Percentiles rank a stretch among this genome's conserved stretches.
Evolutionary conservation across 2,797 vertebrate species (phyloP).

Genomic region (Rhincodon typus): DNA sequence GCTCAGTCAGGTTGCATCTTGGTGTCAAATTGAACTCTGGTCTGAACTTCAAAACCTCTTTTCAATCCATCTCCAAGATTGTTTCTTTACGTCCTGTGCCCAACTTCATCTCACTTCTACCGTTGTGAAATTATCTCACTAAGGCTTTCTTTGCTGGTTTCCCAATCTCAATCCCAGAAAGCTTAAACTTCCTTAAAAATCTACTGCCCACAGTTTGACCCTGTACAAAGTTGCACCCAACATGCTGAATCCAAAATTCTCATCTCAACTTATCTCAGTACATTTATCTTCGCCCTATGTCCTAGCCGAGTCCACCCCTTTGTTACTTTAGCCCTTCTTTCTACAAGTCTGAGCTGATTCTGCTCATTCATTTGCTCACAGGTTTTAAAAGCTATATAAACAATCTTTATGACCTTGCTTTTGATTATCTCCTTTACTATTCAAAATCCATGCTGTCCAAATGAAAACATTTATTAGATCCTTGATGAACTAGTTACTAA

Average conservation of each 20-base stretch:
- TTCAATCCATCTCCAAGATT: not conserved
- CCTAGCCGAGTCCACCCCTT: not conserved
- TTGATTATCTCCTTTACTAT: not conserved
- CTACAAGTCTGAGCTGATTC: not conserved
- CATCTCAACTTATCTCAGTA: not conserved
- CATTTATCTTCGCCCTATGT: not conserved
- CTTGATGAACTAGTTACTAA: not conserved
- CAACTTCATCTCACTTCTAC: not conserved
- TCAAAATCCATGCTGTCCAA: not conserved
- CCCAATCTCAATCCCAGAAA: not conserved
- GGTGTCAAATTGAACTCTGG: not conserved
- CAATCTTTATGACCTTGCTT: not conserved
- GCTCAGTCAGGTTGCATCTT: not conserved
- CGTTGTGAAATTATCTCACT: not conserved
- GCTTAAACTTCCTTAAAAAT: not conserved
- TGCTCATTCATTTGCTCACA: not conserved
- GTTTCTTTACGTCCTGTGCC: not conserved
- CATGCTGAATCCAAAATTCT: not conserved
- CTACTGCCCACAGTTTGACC: not conserved
- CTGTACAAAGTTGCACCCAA: not conserved
- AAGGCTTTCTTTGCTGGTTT: not conserved
- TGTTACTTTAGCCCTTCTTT: not conserved
- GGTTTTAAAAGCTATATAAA: not conserved
- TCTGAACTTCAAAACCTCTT: not conserved
- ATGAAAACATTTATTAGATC: not conserved